These are phyloP conservation scores for Danionella cerebrum DNA, from an alignment of 2,113 vertebrate genomes.

Conservation along the genomic window DNA sequence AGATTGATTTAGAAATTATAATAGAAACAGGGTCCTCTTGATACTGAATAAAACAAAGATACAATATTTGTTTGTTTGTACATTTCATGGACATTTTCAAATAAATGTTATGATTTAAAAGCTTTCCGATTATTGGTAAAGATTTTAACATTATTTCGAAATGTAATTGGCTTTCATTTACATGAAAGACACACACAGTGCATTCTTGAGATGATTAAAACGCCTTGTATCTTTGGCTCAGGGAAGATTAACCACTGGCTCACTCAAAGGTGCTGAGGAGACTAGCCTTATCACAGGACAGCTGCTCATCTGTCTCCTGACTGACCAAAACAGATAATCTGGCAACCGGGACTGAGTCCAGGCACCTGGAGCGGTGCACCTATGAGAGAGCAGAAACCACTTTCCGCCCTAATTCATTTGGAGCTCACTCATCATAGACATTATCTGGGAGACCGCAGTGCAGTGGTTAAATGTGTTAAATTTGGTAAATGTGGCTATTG, in stretches of 20 bases:
- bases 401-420: not conserved
- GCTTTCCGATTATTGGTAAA: too few species aligned
- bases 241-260: not conserved
- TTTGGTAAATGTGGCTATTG: too few species aligned
- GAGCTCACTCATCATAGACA: not conserved
- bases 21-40: too few species aligned
- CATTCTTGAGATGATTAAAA: not conserved
- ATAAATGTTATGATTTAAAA: too few species aligned
- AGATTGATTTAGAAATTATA: too few species aligned
- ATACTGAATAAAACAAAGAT: too few species aligned
- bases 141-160: too few species aligned
- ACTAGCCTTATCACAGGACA: conserved; percentile 12
- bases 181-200: too few species aligned
- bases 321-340: not conserved
- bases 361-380: conserved; percentile 6
- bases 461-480: not conserved
- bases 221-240: not conserved
- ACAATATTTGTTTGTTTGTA: too few species aligned
- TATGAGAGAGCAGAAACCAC: not conserved
- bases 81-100: too few species aligned
- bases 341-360: not conserved
- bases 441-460: too few species aligned
- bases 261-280: not conserved
- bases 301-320: conserved; percentile 17
- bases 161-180: too few species aligned